phyloP scores from a whole-genome alignment of 1,140 invertebrate species.

The Steinernema khuongi region DNA sequence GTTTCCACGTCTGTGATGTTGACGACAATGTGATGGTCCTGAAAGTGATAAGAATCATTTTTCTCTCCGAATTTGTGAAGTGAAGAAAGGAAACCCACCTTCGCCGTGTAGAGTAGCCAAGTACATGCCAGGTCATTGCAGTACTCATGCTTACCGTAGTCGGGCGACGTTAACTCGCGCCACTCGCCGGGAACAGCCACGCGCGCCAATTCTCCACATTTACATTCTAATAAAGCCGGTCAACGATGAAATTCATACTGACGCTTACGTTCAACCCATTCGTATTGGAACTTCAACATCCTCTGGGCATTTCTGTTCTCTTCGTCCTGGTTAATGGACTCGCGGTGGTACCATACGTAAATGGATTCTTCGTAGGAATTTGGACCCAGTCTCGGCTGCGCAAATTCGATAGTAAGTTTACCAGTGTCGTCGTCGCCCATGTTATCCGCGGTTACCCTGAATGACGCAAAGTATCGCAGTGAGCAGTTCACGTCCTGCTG shows the following conservation, averaged over 20 bases:
- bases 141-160: background rate
- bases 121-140: conserved; percentile 9
- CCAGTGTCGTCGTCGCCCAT: too few relatives aligned
- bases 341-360: background rate
- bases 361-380: too few relatives aligned
- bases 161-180: background rate
- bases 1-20: conserved; percentile 19
- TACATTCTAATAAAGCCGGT: background rate
- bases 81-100: too few relatives aligned
- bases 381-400: too few relatives aligned
- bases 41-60: too few relatives aligned
- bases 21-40: background rate
- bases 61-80: too few relatives aligned
- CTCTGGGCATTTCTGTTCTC: background rate
- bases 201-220: background rate
- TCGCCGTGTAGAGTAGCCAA: background rate
- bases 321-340: background rate
- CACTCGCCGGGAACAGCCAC: background rate
- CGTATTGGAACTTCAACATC: background rate
- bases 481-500: too few relatives aligned
- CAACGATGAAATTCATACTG: background rate
- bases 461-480: too few relatives aligned
- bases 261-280: background rate
- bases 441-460: too few relatives aligned
- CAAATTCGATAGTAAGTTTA: too few relatives aligned